Conservation (phyloP, 1,140 invertebrate species). For the Euschistus heros region DNA sequence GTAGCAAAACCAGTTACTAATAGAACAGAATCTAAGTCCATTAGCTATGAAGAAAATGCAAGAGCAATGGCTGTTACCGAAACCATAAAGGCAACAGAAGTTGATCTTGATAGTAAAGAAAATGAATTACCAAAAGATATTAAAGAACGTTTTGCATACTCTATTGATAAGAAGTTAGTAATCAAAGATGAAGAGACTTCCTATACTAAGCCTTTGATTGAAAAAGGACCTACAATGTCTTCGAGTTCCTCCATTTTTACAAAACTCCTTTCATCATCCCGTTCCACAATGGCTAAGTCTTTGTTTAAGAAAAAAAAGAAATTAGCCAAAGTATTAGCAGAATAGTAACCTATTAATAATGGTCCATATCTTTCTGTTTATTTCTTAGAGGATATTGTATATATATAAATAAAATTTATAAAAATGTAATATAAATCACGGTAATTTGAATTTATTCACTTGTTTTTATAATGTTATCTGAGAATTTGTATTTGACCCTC, state of each 20-base stretch:
- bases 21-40: no score
- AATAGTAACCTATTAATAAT: neutral
- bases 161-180: neutral
- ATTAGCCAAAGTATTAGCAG: no score
- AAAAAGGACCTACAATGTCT: neutral
- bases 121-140: neutral
- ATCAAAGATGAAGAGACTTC: neutral
- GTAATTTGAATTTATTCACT: no score
- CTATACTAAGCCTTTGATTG: neutral
- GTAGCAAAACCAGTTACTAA: no score
- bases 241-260: neutral
- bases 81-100: neutral
- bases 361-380: no score
- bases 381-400: no score
- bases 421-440: no score
- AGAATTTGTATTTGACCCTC: no score
- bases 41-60: neutral
- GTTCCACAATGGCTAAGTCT: neutral
- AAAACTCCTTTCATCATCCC: neutral
- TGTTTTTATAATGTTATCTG: no score
- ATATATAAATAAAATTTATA: no score
- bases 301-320: constrained; percentile 1
- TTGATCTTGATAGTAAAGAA: neutral
- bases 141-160: neutral
- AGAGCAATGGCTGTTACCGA: neutral